A percentile compares a stretch with the other conserved stretches of the same genome.
phyloP scores from a whole-genome alignment of 2,797 vertebrate species.

The Delichon dasypus region DNA sequence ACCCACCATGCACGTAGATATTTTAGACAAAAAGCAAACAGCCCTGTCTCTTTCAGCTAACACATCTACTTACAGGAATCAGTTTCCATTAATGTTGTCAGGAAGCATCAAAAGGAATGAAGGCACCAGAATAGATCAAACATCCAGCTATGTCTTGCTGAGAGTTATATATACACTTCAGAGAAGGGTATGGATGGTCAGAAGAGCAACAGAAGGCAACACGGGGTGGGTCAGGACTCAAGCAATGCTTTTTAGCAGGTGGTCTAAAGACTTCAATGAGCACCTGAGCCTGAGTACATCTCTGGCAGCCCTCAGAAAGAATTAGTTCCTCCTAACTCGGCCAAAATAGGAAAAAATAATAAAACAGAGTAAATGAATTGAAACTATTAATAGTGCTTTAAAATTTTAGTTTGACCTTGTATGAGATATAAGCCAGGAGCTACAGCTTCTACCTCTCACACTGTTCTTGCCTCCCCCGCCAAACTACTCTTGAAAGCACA shows the following conservation, averaged over 20 bases:
- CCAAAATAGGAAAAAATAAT: not conserved
- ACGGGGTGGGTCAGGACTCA: conserved; percentile 1
- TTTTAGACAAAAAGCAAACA: not conserved
- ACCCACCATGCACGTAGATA: accelerated
- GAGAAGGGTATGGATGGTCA: not conserved
- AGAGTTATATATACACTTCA: not conserved
- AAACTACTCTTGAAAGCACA: not conserved
- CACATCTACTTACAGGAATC: not conserved
- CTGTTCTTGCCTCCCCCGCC: not conserved
- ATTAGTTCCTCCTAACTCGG: not conserved
- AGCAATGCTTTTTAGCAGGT: not conserved
- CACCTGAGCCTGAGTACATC: not conserved
- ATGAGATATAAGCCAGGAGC: not conserved
- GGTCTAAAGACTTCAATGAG: not conserved
- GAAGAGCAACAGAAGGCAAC: conserved; percentile 30
- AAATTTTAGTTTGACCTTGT: not conserved
- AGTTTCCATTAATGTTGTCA: not conserved
- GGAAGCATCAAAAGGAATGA: not conserved
- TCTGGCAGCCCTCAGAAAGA: not conserved
- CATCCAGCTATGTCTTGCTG: not conserved
- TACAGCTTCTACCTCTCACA: not conserved
- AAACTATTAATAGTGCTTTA: not conserved
- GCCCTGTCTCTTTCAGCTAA: not conserved
- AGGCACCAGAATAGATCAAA: not conserved
- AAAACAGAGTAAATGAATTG: not conserved